phyloP scores from a whole-genome alignment of 2,113 vertebrate species.

The Myocastor coypus region DNA sequence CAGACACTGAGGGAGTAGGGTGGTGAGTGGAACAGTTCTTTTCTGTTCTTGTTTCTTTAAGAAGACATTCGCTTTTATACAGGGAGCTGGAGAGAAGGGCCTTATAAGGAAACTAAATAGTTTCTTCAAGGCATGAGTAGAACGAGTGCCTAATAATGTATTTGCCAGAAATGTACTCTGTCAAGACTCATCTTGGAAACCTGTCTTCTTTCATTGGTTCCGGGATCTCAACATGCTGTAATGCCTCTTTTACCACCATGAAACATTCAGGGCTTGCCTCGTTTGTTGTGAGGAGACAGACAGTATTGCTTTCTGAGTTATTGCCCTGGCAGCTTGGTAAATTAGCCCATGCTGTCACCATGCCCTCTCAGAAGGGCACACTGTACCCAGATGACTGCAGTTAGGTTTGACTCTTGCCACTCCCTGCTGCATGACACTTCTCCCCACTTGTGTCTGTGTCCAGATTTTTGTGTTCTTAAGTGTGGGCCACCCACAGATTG shows the following conservation, averaged over 20 bases:
- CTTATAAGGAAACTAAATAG: slow-evolving; percentile 86
- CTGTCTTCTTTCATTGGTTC: slow-evolving; percentile 81
- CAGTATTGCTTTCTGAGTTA: slow-evolving; percentile 78
- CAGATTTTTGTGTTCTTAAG: slow-evolving; percentile 71
- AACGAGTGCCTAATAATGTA: slow-evolving; percentile 57
- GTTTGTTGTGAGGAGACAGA: slow-evolving; percentile 72
- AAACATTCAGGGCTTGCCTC: slow-evolving; percentile 66
- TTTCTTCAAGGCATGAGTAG: slow-evolving; percentile 59
- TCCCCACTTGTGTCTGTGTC: slow-evolving; percentile 71
- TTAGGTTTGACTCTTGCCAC: slow-evolving; percentile 61
- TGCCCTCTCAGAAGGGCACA: slow-evolving; percentile 81
- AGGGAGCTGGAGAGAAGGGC: slow-evolving; percentile 75
- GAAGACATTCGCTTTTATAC: slow-evolving; percentile 57
- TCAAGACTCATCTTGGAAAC: slow-evolving; percentile 80
- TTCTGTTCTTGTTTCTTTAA: slow-evolving; percentile 75
- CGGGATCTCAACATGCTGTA: slow-evolving; percentile 71
- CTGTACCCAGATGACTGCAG: slow-evolving; percentile 80
- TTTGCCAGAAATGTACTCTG: slow-evolving; percentile 76
- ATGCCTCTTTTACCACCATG: slow-evolving; percentile 74
- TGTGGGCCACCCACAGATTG: slow-evolving; percentile 79
- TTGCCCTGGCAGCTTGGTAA: slow-evolving; percentile 71
- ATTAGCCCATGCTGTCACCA: slow-evolving; percentile 79
- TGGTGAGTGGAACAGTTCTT: slow-evolving; percentile 57
- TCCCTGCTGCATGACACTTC: slow-evolving; percentile 75
- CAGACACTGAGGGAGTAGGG: not conserved